Base-by-base conservation (phyloP, 2,113 vertebrate species). In the Holacanthus passer region DNA sequence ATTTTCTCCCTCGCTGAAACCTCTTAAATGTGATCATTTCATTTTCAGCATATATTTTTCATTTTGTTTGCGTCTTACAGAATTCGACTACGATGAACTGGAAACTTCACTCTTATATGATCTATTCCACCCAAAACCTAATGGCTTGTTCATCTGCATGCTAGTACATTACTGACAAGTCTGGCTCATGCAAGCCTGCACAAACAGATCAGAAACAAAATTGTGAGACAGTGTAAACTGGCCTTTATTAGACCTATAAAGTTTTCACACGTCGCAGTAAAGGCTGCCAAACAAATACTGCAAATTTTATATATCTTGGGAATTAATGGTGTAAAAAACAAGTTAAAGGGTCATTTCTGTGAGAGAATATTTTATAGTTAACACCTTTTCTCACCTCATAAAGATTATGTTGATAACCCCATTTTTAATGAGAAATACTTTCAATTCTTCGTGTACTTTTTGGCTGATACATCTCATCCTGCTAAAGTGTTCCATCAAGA, bases 401-500 rank as follows among this genome's bases (percentile, higher is more conserved):
- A 81, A 53, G 20, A 45, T 64, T 4, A 37, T 56, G 22, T 39
- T 29, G 29, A 59, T n/a, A n/a, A 29, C 31, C 19, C 20, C 22
- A 5, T 60, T 80, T 10, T 62, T 20, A 29, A 55, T 66, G 27
- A 6, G 32, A 71, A 53, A 53, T 13, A 16, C 12, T 13, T 56
- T 50, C 29, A 22, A 27, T 24, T 50, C 9, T 47, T 64, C 27
- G 1, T 58, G 32, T 14, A 5, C 3, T 3, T 82, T 1, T 6
- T 48, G 19, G 27, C 32, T 7, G 20, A 64, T 48, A 17, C 12
- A 35, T 47, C 22, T 22, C 11, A 48, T 47, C n/a, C 32, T 39
- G 27, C 45, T 37, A n/a, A n/a, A n/a, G n/a, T 69, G 4, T 76
- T 80, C 27, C 27, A 47, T 27, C 63, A 55, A 27, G 62, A 73